Evolutionary conservation across 2,113 vertebrate genomes (phyloP).

Genomic region (Nycticorax nycticorax): DNA sequence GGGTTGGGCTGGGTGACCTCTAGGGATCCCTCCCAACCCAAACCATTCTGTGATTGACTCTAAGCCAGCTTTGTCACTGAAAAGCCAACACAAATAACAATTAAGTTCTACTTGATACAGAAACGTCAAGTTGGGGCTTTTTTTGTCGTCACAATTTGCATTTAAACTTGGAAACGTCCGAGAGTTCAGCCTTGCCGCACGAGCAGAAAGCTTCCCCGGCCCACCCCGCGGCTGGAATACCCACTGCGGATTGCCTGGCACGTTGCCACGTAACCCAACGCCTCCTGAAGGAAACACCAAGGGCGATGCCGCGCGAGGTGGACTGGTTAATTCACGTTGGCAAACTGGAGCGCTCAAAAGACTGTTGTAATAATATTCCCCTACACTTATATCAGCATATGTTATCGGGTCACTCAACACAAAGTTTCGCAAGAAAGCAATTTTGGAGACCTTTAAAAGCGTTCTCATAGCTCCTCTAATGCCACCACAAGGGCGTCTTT

Average conservation of each 20-base stretch:
- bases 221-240: neutral
- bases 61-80: neutral
- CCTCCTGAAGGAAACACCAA: slow-evolving; percentile 38
- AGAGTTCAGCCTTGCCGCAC: neutral
- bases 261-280: slow-evolving; percentile 18
- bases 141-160: neutral
- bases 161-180: slow-evolving; percentile 32
- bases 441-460: neutral
- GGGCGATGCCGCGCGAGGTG: neutral
- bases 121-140: slow-evolving; percentile 31
- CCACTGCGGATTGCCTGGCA: neutral
- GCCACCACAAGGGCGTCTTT: fast-evolving
- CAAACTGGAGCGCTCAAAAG: slow-evolving; percentile 5
- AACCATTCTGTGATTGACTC: no score
- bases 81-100: slow-evolving; percentile 8
- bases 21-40: no score
- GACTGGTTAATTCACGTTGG: slow-evolving; percentile 44
- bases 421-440: neutral
- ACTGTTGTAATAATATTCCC: slow-evolving; percentile 6
- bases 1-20: no score
- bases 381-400: neutral
- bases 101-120: slow-evolving; percentile 31
- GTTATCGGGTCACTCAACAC: neutral
- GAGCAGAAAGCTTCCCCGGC: neutral
- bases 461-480: neutral